Percentiles rank a stretch among this genome's conserved stretches.
These are phyloP conservation scores for Psilopogon haemacephalus DNA, from an alignment of 2,113 vertebrate genomes.

Conservation along the genomic window DNA sequence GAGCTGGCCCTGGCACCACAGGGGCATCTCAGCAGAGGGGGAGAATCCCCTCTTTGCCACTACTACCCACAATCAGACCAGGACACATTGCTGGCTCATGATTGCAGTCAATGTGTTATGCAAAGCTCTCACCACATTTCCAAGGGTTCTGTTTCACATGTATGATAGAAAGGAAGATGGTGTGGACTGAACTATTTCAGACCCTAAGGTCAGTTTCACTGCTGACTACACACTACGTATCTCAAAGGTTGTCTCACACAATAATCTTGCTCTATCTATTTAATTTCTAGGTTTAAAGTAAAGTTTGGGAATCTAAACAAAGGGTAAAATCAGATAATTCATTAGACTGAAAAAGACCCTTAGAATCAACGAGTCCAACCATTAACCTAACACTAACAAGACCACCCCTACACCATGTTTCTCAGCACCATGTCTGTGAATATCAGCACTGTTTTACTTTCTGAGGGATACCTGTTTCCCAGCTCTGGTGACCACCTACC, in stretches of 20 bases:
- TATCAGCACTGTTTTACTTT: neutral
- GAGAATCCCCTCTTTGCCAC: no score
- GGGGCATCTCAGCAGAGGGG: no score
- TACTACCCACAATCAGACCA: no score
- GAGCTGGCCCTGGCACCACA: no score
- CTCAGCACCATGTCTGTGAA: rapidly evolving
- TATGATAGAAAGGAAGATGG: neutral
- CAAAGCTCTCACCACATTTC: neutral
- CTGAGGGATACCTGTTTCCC: no score
- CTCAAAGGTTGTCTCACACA: neutral
- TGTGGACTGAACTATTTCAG: neutral
- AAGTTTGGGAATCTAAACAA: neutral
- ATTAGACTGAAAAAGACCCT: neutral
- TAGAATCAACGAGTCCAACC: neutral
- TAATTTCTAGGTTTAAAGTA: neutral
- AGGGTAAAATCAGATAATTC: neutral
- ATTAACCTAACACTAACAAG: no score
- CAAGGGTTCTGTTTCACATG: neutral
- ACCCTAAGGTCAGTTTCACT: neutral
- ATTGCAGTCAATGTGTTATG: neutral
- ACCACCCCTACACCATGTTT: no score
- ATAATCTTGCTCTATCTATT: neutral
- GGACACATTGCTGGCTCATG: neutral
- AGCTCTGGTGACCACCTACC: slow-evolving; percentile 68
- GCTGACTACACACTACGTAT: neutral